phyloP scores from a whole-genome alignment of 2,888 invertebrate species.

The Falcaria lacertinaria region DNA sequence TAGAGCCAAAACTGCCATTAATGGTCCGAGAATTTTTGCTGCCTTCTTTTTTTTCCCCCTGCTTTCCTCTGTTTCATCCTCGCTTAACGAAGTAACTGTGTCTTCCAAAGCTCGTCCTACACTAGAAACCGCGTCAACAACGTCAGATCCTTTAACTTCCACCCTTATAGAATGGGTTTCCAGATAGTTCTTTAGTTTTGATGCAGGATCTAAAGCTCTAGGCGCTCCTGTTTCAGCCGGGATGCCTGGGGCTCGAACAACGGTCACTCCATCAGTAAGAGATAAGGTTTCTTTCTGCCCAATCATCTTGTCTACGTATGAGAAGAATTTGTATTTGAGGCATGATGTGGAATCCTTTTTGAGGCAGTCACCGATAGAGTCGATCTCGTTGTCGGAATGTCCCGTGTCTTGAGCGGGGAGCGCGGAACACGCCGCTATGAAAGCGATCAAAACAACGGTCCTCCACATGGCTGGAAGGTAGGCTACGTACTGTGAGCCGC shows the following conservation, averaged over 20 bases:
- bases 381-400: conserved; percentile 87
- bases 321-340: conserved; percentile 92
- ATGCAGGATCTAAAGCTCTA: conserved; percentile 84
- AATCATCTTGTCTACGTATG: conserved; percentile 91
- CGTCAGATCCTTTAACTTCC: conserved; percentile 91
- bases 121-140: conserved; percentile 88
- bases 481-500: conserved; percentile 58
- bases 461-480: conserved; percentile 63
- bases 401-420: conserved; percentile 86
- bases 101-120: conserved; percentile 90
- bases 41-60: conserved; percentile 87
- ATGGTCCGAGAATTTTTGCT: conserved; percentile 87
- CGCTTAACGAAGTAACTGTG: conserved; percentile 82
- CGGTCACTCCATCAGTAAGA: conserved; percentile 90
- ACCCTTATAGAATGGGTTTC: conserved; percentile 90
- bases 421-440: conserved; percentile 78
- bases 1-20: conserved; percentile 86
- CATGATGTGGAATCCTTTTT: conserved; percentile 91
- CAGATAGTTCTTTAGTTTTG: conserved; percentile 87
- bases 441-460: conserved; percentile 48
- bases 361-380: conserved; percentile 89
- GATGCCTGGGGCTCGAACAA: conserved; percentile 86
- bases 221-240: conserved; percentile 88
- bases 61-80: conserved; percentile 83
- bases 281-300: conserved; percentile 89